Conservation (phyloP, 2,113 vertebrate genomes). For the Smithornis capensis region DNA sequence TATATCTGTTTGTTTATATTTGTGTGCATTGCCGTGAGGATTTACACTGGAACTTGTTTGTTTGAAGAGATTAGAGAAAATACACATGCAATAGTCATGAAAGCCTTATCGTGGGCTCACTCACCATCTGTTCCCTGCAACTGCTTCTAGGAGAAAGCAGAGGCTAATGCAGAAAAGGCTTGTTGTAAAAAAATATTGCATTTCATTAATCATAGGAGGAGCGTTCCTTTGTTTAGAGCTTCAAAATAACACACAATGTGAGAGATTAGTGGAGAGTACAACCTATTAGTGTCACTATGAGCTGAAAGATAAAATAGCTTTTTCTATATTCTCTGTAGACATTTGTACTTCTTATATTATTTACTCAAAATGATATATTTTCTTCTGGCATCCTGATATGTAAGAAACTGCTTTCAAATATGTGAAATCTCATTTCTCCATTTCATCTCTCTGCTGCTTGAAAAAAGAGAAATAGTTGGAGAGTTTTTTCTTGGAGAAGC, state of each 20-base stretch:
- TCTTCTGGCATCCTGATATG: neutral
- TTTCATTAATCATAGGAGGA: neutral
- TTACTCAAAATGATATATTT: neutral
- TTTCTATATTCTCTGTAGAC: neutral
- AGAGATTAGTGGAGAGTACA: neutral
- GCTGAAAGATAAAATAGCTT: neutral
- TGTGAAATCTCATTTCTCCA: neutral
- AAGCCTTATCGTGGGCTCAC: neutral
- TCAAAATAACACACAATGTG: neutral
- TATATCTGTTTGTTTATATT: neutral
- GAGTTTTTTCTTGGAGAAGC: neutral
- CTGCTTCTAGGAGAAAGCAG: neutral
- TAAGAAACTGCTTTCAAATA: neutral
- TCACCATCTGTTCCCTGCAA: neutral
- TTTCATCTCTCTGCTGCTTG: neutral
- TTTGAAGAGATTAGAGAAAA: slow-evolving; percentile 23
- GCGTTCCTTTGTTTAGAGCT: neutral
- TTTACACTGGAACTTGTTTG: neutral
- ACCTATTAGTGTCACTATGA: neutral
- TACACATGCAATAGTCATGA: neutral
- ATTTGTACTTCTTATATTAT: neutral
- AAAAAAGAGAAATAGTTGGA: neutral
- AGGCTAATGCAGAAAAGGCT: neutral
- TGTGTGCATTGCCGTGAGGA: neutral
- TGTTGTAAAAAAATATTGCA: neutral